Base-by-base conservation (phyloP, 1,140 invertebrate species). In the Solenopsis invicta region DNA sequence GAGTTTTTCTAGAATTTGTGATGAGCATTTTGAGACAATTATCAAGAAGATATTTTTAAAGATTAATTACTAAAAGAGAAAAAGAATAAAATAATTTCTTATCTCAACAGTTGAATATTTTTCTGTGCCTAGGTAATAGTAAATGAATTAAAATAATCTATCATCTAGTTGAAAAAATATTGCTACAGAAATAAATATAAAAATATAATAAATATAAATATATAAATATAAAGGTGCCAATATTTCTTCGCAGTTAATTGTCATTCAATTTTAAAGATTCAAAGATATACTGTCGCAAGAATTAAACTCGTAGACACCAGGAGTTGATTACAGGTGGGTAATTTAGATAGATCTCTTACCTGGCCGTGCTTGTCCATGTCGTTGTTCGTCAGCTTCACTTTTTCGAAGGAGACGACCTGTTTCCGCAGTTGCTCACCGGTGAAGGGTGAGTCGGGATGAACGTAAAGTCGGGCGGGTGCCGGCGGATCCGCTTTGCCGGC, bases 381-480 rank as follows among this genome's bases (percentile, higher is more conserved):
- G 96, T 99, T 99, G 96, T 99, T 99, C 93, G 99, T 99, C 87
- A 99, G 97, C 96, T 99, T 99, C 93, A 99, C 98, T 96, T 99
- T 99, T 96, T 99, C 99, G 96, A 99, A 99, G 89, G 99, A 99
- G 90, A 99, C 98, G 91, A 99, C 98, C 96, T 99, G 99, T 95
- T 99, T 99, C 88, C 97, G 96, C 16, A 99, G 96, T 94, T 99
- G 98, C 94, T 99, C 99, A 34, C 98, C 99, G 72, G 97, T 98
- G 96, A 99, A 99, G 54, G 99, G 99, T 54, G 98, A 99, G 95
- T 99, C 99, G 2, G 99, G 99, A 96, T 99, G 99, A 64, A 98
- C 97, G 96, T 99, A 99, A 88, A 99, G 97, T 80, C 99, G 96
- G 66, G 97, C 97, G 24, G 98, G 98, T 2, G 99, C 98, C 59